Percentiles rank a stretch among this genome's conserved stretches.
phyloP scores from a whole-genome alignment of 2,797 vertebrate species.

The Artibeus lituratus region DNA sequence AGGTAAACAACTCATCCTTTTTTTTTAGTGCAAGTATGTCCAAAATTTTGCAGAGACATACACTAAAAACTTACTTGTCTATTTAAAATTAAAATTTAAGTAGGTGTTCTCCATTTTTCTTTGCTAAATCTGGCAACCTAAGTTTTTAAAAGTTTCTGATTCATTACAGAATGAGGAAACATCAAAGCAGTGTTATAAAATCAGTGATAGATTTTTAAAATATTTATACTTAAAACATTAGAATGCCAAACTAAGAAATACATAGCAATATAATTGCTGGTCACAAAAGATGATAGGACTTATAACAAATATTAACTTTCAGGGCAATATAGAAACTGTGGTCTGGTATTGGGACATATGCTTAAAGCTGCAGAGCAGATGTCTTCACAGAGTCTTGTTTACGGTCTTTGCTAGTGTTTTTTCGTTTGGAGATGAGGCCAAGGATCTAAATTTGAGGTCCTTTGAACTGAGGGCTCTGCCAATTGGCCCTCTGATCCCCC shows the following conservation, averaged over 20 bases:
- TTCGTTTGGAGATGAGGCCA: neutral
- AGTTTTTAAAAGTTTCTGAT: neutral
- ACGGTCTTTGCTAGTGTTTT: neutral
- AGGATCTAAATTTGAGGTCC: neutral
- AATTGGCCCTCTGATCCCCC: neutral
- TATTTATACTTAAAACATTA: neutral
- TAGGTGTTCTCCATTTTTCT: neutral
- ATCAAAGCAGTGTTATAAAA: neutral
- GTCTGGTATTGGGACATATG: neutral
- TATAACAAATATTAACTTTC: neutral
- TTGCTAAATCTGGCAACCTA: neutral
- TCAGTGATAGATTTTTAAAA: neutral
- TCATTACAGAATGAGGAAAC: neutral
- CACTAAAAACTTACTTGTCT: neutral
- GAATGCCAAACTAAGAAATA: neutral
- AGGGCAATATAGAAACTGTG: neutral
- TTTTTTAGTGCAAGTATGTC: neutral
- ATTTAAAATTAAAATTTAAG: neutral
- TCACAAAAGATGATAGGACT: neutral
- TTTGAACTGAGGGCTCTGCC: neutral
- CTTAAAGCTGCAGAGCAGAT: neutral
- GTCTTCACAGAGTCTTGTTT: neutral
- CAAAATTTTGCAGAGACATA: neutral
- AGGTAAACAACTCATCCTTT: neutral
- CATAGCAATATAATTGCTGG: neutral